A percentile compares a stretch with the other conserved stretches of the same genome.
These are phyloP conservation scores for Acrossocheilus wenchowensis DNA, from an alignment of 2,797 vertebrate genomes.

Conservation along the genomic window DNA sequence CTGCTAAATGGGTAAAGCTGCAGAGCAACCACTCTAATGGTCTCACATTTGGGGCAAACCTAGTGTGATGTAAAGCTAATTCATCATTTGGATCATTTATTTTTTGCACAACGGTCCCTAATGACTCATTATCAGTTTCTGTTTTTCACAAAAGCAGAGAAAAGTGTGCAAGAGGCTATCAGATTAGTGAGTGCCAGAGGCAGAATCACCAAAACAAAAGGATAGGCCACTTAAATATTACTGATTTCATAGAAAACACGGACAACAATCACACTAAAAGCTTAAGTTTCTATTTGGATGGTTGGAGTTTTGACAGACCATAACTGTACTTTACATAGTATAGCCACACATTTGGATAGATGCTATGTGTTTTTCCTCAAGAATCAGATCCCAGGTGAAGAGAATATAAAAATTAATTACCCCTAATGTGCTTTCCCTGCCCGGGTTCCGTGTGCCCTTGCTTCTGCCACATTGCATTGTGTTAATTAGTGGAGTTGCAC, in stretches of 20 bases:
- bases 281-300: background rate
- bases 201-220: background rate
- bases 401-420: constrained; percentile 63
- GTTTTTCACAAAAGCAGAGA: background rate
- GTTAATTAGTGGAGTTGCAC: constrained; percentile 63
- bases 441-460: constrained; percentile 17
- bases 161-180: background rate
- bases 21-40: constrained; percentile 15
- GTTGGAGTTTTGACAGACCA: constrained; percentile 3
- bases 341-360: background rate
- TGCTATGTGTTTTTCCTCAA: constrained; percentile 26
- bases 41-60: background rate
- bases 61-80: background rate
- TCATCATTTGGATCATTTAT: constrained; percentile 11
- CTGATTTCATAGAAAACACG: constrained; percentile 2
- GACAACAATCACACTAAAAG: constrained; percentile 2
- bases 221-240: background rate
- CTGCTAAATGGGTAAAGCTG: background rate
- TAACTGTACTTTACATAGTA: background rate
- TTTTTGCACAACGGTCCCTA: constrained; percentile 6
- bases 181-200: background rate
- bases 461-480: constrained; percentile 54
- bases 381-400: constrained; percentile 54
- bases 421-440: constrained; percentile 57
- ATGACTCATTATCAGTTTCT: background rate